Evolutionary conservation across 2,888 invertebrate genomes (phyloP), one percentile per base, ranked within the genome.

Genomic region (Tipula vernalis): DNA sequence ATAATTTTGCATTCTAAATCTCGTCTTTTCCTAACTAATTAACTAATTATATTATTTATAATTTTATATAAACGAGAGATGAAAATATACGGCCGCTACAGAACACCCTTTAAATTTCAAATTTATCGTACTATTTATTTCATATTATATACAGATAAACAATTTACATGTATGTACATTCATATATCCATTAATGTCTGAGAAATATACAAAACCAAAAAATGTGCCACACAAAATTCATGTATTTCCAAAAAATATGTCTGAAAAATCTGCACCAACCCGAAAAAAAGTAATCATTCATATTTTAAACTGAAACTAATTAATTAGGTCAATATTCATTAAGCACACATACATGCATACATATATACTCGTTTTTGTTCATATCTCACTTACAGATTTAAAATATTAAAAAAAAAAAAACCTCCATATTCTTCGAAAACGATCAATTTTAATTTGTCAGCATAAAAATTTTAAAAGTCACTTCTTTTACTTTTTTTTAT

Each of bases 381-480:
- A 71, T 28, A 71, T 71, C 71, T 71, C 71, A 71, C 71, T 71
- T 28, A 28, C 71, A 71, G 71, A 71, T 71, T 71, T 71, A 71
- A 71, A 71, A 71, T 71, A 71, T 71, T 71, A 71, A 28, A 71
- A 28, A 28, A 28, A n/a, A 28, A 28, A 71, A 18, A 71, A 71
- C 18, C 71, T 71, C 71, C 71, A 71, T 71, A 71, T 71, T 71
- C 71, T 71, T 71, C 28, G 28, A 71, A 71, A 71, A 71, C 71
- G 71, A 71, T 71, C 71, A 71, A 71, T 71, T 71, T 71, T 71
- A 71, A 71, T 71, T 71, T 71, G 71, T 71, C 71, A 71, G 71
- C 71, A 71, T 71, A 71, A 71, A 71, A 71, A 28, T 71, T 71
- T 71, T 71, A 71, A 71, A 71, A 71, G 71, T 71, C 71, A 71